Conservation (phyloP, 2,113 vertebrate species). For the Rhinoderma darwinii region DNA sequence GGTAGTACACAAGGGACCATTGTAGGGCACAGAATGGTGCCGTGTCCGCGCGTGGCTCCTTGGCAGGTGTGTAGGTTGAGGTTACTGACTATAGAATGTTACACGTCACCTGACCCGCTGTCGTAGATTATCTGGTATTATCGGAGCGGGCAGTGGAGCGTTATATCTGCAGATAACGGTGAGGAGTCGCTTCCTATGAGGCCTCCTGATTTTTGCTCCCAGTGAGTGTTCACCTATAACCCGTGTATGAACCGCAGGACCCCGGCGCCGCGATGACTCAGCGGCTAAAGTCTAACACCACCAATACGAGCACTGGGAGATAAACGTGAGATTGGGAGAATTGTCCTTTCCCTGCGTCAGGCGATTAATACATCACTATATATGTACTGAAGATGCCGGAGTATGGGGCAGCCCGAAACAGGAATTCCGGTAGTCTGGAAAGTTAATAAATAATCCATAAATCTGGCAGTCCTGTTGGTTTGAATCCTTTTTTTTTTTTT, state of each 20-base stretch:
- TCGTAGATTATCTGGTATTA: not conserved
- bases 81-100: not conserved
- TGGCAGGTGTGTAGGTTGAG: not conserved
- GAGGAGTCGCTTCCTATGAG: not conserved
- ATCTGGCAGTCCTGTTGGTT: no score
- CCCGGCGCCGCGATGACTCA: conserved; percentile 22
- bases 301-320: not conserved
- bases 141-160: not conserved
- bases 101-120: not conserved
- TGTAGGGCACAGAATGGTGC: no score
- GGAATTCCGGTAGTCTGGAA: not conserved
- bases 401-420: not conserved
- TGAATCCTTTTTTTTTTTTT: not conserved
- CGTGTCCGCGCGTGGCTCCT: not conserved
- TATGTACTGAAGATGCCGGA: no score
- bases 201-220: not conserved
- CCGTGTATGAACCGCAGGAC: not conserved
- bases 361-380: not conserved
- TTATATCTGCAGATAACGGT: not conserved
- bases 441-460: not conserved
- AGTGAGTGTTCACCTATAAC: not conserved
- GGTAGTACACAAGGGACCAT: no score
- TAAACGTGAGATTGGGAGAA: not conserved
- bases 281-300: conserved; percentile 35
- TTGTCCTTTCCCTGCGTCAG: not conserved